These are phyloP conservation scores for Martes martes DNA, from an alignment of 2,113 vertebrate genomes.

Conservation along the genomic window DNA sequence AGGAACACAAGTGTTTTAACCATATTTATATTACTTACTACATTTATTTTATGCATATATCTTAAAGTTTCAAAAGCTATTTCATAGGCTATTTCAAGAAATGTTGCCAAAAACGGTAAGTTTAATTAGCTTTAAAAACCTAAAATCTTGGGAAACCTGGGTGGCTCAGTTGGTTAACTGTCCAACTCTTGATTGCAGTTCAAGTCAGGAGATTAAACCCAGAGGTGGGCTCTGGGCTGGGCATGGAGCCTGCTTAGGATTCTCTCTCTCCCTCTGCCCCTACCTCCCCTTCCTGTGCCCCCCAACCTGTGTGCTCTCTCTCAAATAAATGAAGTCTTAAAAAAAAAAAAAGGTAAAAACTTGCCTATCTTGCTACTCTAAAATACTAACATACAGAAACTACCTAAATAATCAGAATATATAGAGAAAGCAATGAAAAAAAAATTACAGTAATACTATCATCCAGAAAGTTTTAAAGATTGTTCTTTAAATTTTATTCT, in stretches of 20 bases:
- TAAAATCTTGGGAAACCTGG: not conserved
- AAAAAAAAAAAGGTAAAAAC: not conserved
- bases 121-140: not conserved
- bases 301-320: too few relatives aligned
- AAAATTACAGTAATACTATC: not conserved
- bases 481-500: not conserved
- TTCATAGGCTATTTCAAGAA: not conserved
- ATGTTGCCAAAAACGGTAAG: not conserved
- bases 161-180: too few relatives aligned
- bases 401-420: not conserved
- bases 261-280: too few relatives aligned
- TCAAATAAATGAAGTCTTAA: too few relatives aligned
- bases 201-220: too few relatives aligned
- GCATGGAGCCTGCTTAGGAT: too few relatives aligned
- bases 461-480: not conserved
- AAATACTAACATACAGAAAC: not conserved
- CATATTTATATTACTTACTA: not conserved
- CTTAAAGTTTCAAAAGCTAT: not conserved
- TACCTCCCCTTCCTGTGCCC: too few relatives aligned
- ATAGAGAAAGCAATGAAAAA: not conserved
- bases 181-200: too few relatives aligned
- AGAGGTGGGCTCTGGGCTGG: too few relatives aligned
- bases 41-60: not conserved
- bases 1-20: not conserved
- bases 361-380: not conserved